Base-by-base conservation (phyloP, 1,140 invertebrate genomes). In the Chionoecetes opilio region DNA sequence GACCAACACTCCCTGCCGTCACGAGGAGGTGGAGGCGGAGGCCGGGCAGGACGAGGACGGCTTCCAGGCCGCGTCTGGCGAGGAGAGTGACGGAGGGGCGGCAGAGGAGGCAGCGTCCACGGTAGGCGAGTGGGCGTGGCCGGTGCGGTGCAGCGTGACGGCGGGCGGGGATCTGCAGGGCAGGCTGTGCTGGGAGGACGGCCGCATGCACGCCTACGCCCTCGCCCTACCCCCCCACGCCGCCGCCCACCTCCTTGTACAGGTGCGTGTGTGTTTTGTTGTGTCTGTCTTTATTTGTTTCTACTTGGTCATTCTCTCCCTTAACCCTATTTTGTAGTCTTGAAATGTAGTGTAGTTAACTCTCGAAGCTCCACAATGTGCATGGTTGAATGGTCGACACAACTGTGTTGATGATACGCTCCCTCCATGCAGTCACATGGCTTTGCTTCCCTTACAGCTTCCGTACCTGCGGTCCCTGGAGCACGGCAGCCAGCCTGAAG, bases 391-490 rank as follows among this genome's bases (percentile, higher is more conserved):
- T 21, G 32, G 31, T 0, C 53, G 14, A 46, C 38, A 46, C 53
- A n/a, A 53, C 11, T 53, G 21, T 53, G 0, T 11, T 53, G 9
- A 17, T 17, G 21, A 53, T 53, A 53, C 46, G 46, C 9, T 53
- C 46, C 9, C 8, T 53, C 38, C 38, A 41, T 53, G 46, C 46
- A 9, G 46, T 53, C 46, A 53, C 46, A 0, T 9, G 46, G 46
- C 46, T 17, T 53, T 91, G 6, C 0, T 63, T 34, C 8, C 32
- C 14, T 82, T 82, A 29, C 90, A 95, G 94, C 29, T 95, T 17
- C 84, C 90, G 11, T 82, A 92, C 31, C 41, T 95, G 37, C 41
- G 92, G 85, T 84, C 35, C 38, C 82, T 95, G 46, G 46, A 63
- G 8, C 91, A 29, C 21, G 38, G 38, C n/a, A 88, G 46, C 26